Evolutionary conservation across 92 coral and sea anemone species (phyloP).

Genomic region (Porites rus): DNA sequence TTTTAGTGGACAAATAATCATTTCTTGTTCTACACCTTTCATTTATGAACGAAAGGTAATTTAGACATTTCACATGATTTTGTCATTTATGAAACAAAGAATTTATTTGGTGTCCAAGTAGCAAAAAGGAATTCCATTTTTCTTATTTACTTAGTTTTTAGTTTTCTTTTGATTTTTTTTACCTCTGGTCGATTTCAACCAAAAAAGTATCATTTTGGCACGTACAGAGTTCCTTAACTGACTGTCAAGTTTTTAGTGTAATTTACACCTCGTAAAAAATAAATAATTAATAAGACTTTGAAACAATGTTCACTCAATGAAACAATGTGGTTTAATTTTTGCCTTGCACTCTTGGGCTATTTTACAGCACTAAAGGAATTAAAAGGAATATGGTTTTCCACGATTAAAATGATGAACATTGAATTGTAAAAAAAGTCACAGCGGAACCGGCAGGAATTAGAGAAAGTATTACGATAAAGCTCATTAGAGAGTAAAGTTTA

Average conservation of each 20-base stretch:
- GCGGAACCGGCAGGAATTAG: neutral
- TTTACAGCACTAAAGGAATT: neutral
- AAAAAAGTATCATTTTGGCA: too few species aligned
- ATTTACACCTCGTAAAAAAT: neutral
- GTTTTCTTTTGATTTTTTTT: too few species aligned
- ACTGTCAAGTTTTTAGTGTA: neutral
- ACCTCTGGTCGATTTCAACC: too few species aligned
- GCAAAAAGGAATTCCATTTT: too few species aligned
- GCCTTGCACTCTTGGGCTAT: neutral
- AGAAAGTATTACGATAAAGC: neutral
- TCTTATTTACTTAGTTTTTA: too few species aligned
- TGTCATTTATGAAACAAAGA: too few species aligned
- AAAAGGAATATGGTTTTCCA: neutral
- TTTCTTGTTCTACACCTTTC: too few species aligned
- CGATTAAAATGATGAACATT: neutral
- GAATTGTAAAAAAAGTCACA: neutral
- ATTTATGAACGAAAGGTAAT: too few species aligned
- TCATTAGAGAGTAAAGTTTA: neutral
- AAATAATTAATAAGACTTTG: slow-evolving; percentile 21
- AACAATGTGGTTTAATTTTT: neutral
- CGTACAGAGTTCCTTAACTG: too few species aligned
- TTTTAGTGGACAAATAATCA: neutral
- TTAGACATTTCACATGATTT: too few species aligned
- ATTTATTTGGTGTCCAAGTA: too few species aligned
- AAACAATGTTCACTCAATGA: neutral